Conservation (phyloP, 2,797 vertebrate species). For the Neostethus bicornis region DNA sequence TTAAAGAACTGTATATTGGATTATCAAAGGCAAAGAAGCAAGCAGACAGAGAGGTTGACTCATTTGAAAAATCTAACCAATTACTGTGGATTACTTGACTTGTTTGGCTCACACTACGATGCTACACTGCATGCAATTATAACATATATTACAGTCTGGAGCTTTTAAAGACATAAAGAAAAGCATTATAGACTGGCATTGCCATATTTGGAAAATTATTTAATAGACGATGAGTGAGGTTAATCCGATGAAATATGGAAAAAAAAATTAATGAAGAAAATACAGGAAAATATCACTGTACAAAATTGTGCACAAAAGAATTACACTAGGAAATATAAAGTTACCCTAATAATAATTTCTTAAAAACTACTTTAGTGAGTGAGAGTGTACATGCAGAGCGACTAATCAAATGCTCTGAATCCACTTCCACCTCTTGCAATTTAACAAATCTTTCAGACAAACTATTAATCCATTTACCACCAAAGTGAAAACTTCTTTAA, state of each 20-base stretch:
- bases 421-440: slow-evolving; percentile 92
- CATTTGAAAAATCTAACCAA: slow-evolving; percentile 80
- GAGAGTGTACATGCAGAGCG: too few relatives aligned
- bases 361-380: too few relatives aligned
- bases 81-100: slow-evolving; percentile 79
- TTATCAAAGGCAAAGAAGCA: slow-evolving; percentile 76
- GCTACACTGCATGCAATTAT: slow-evolving; percentile 72
- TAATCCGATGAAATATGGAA: slow-evolving; percentile 78
- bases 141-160: slow-evolving; percentile 71
- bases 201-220: slow-evolving; percentile 73
- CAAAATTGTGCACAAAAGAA: slow-evolving; percentile 51
- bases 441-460: slow-evolving; percentile 95
- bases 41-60: slow-evolving; percentile 77
- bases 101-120: slow-evolving; percentile 74
- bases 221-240: slow-evolving; percentile 74
- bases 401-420: slow-evolving; percentile 94
- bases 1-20: slow-evolving; percentile 82
- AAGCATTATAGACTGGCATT: slow-evolving; percentile 63
- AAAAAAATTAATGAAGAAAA: slow-evolving; percentile 69
- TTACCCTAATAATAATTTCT: background rate
- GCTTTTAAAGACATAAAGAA: slow-evolving; percentile 64
- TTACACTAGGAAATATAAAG: slow-evolving; percentile 21
- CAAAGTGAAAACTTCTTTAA: slow-evolving; percentile 97
- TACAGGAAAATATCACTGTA: slow-evolving; percentile 27
- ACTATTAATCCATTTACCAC: slow-evolving; percentile 93